Base-by-base conservation (phyloP, 2,113 vertebrate species). In the Puma concolor region DNA sequence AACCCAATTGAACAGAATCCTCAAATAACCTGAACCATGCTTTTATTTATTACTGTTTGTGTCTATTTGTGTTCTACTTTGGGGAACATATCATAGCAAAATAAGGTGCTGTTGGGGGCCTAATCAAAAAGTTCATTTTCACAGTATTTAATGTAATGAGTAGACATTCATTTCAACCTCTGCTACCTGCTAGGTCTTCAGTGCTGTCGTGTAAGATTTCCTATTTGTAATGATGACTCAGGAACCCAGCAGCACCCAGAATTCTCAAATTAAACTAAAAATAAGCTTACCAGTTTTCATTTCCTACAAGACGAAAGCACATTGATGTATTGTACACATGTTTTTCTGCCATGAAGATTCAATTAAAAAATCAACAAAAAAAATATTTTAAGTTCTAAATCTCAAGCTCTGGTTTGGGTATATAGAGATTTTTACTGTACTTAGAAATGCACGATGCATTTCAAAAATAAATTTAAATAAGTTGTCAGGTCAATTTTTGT, bases 261-360 rank as follows among this genome's bases (percentile, higher is more conserved):
- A 96, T 63, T 93, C 38, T 72, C 96, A 92, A 87, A 64, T 57
- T 38, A 95, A 77, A 69, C 41, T 67, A 69, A 88, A 94, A 93
- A 79, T 41, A 92, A 64, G 21, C 16, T 74, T 80, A 74, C n/a
- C 64, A 60, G 38, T 87, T 88, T 93, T 96, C 67, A 81, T 82
- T 92, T 67, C 50, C 60, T 84, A 92, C 3, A 87, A 48, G 33
- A 71, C 85, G 83, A 92, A 92, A 93, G 36, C 63, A 94, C 38
- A 94, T 67, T 27, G 21, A 63, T 82, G 3, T 10, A 23, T 57
- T 21, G 60, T 57, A 38, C 0, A n/a, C 19, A 80, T 31, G 2
- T 7, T 96, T 94, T 48, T 95, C 27, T 36, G 44, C 17, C 87
- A n/a, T 25, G 87, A 93, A 80, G 21, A 50, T 17, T 66, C 1